Conservation (phyloP, 2,113 vertebrate genomes). For the Callionymus lyra region DNA sequence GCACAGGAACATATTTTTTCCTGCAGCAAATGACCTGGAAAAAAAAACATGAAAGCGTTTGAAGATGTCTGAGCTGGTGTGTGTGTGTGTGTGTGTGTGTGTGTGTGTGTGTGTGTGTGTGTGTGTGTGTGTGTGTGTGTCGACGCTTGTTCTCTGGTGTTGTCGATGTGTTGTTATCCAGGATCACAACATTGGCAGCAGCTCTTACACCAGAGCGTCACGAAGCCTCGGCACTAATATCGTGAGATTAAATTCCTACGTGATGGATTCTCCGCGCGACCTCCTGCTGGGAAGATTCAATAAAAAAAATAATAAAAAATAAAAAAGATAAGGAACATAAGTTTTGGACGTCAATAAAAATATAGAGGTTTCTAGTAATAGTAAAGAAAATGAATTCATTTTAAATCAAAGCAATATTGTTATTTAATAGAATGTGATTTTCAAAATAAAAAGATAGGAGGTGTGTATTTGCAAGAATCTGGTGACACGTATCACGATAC, state of each 20-base stretch:
- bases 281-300: slow-evolving; percentile 8
- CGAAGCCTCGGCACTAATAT: slow-evolving; percentile 20
- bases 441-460: too few species aligned
- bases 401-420: too few species aligned
- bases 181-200: slow-evolving; percentile 19
- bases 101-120: slow-evolving; percentile 11
- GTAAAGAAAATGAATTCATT: too few species aligned
- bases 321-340: neutral
- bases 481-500: too few species aligned
- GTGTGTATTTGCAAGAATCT: too few species aligned
- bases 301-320: too few species aligned
- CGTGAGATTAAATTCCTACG: slow-evolving; percentile 33
- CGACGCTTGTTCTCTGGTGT: slow-evolving; percentile 5
- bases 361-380: too few species aligned
- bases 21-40: neutral
- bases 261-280: slow-evolving; percentile 30
- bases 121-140: slow-evolving; percentile 2
- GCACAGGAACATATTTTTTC: slow-evolving; percentile 9
- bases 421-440: too few species aligned
- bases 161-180: slow-evolving; percentile 31
- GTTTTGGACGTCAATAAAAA: too few species aligned
- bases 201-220: slow-evolving; percentile 9
- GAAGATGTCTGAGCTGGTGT: slow-evolving; percentile 11
- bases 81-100: slow-evolving; percentile 12
- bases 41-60: slow-evolving; percentile 2